Evolutionary conservation across 2,113 vertebrate genomes (phyloP).

Genomic region (Mustela lutreola): DNA sequence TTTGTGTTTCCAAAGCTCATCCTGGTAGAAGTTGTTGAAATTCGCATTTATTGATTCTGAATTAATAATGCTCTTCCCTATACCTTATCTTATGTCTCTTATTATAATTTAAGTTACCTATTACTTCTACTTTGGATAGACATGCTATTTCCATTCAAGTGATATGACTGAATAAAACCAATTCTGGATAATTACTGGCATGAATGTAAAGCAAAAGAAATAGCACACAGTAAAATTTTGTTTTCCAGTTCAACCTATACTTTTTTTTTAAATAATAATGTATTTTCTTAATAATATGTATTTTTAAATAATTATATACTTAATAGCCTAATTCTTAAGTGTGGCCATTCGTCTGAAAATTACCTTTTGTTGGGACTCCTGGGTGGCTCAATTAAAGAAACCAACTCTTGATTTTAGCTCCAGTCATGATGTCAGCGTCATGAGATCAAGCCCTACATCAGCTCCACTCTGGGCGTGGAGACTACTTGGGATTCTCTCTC

Average conservation of each 20-base stretch:
- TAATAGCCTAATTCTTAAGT: background rate
- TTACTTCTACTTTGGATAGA: background rate
- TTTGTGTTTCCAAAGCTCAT: background rate
- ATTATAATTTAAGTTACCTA: background rate
- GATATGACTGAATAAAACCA: background rate
- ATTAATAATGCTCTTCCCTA: background rate
- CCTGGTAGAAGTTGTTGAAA: background rate
- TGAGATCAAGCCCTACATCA: background rate
- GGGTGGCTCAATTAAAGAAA: background rate
- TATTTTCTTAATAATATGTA: background rate
- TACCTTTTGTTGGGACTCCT: conserved; percentile 92
- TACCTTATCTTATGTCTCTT: background rate
- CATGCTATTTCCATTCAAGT: conserved; percentile 9
- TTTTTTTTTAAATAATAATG: background rate
- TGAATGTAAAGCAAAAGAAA: background rate
- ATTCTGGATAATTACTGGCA: background rate
- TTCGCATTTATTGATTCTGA: background rate
- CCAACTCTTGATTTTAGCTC: background rate
- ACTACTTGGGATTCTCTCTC: background rate
- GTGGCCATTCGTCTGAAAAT: conserved; percentile 40
- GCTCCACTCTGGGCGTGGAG: background rate
- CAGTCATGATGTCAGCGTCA: background rate
- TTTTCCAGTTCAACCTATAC: background rate
- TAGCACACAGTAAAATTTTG: background rate
- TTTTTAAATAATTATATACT: background rate